Base-by-base conservation (phyloP, 2,888 invertebrate species). In the Steinernema hermaphroditum region DNA sequence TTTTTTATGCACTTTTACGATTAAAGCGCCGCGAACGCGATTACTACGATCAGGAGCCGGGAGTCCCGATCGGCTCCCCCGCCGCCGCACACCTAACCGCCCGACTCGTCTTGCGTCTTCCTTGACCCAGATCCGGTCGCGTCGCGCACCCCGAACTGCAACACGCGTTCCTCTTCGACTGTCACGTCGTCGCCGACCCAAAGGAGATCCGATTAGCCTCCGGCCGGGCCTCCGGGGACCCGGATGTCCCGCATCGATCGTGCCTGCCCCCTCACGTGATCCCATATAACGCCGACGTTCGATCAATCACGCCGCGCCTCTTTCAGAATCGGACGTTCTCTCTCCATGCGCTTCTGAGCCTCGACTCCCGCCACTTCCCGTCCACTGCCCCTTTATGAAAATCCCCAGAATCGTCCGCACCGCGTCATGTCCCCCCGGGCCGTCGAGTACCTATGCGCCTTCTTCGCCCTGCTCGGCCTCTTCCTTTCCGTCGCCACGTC, bases 1-100 rank as follows among this genome's bases (percentile, higher is more conserved):
- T 54, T 54, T 54, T 54, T 54, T 54, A 24, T 54, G 54, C 54
- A 54, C 54, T 54, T 54, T 54, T 54, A 54, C 54, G 54, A 54
- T 54, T 54, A 54, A 54, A 54, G 6, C 54, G 54, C 12, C 49
- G 49, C 54, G 27, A 54, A 54, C 54, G 54, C 54, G 54, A 54
- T 54, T 54, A 54, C 54, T 54, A 54, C 54, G 54, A 46, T 27
- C 54, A 27, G 16, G 54, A 54, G 54, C 54, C 54, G 54, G 27
- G 54, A 54, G 54, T 54, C 54, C 54, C 54, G 19, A 54, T 54
- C 54, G 54, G 24, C 24, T 9, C 54, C 54, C 19, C 6, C 49
- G 12, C 49, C 19, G 49, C 49, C 19, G 49, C 49, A 49, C 49
- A 19, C 49, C 19, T 49, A 49, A 49, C 14, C 49, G 49, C 12